Conservation (phyloP, 2,797 vertebrate species). For the Channallabes apus region DNA sequence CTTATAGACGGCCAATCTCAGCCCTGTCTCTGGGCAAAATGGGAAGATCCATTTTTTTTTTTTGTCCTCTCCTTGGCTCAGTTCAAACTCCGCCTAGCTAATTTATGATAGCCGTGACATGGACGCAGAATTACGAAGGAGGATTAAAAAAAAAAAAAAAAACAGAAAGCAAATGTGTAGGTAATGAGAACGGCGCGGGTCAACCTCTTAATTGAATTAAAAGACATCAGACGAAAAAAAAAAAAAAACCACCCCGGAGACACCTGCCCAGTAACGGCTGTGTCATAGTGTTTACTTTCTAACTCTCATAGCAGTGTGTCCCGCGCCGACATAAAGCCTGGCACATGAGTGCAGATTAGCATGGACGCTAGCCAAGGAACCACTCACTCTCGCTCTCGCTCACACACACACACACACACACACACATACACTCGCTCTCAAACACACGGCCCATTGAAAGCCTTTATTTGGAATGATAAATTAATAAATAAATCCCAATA, state of each 20-base stretch:
- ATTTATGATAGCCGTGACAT: slow-evolving; percentile 78
- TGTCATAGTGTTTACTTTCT: slow-evolving; percentile 84
- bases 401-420: slow-evolving; percentile 54
- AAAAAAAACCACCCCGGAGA: slow-evolving; percentile 71
- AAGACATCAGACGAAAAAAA: slow-evolving; percentile 80
- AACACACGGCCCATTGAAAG: slow-evolving; percentile 50
- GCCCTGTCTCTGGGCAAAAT: slow-evolving; percentile 57
- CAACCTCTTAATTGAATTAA: slow-evolving; percentile 99
- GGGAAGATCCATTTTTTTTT: slow-evolving; percentile 58
- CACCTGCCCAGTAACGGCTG: slow-evolving; percentile 89
- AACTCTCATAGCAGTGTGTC: slow-evolving; percentile 76
- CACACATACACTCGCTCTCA: neutral
- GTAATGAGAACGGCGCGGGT: slow-evolving; percentile 88
- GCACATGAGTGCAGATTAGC: slow-evolving; percentile 78
- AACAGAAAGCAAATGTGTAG: slow-evolving; percentile 87
- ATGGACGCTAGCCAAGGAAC: slow-evolving; percentile 81
- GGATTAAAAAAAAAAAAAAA: slow-evolving; percentile 81
- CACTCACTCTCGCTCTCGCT: slow-evolving; percentile 55
- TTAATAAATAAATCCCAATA: slow-evolving; percentile 57
- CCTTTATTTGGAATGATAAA: slow-evolving; percentile 56
- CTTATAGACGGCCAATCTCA: slow-evolving; percentile 54
- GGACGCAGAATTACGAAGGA: slow-evolving; percentile 82
- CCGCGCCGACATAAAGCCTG: slow-evolving; percentile 9
- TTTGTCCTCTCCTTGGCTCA: slow-evolving; percentile 63
- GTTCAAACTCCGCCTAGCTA: slow-evolving; percentile 75